Conservation (phyloP, 37 sponge, comb jelly and placozoan species). For the Eunapius fragilis region DNA sequence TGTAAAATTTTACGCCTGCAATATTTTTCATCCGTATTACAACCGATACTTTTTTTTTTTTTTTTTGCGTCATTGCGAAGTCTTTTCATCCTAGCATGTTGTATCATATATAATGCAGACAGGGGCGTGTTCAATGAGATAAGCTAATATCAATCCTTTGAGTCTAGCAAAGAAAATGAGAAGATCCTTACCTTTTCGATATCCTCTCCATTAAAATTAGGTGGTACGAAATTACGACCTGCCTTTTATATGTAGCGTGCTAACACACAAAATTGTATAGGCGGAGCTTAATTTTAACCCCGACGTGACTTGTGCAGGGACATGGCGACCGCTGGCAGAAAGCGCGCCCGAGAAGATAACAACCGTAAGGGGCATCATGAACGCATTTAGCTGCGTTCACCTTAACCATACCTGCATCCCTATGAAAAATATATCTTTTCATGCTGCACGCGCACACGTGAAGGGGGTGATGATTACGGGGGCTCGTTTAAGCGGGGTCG, state of each 20-base stretch:
- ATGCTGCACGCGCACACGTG: constrained; percentile 5
- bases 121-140: background rate
- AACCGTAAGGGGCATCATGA: constrained; percentile 10
- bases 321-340: background rate
- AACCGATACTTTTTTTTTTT: too few species aligned
- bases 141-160: background rate
- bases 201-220: background rate
- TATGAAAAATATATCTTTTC: constrained; percentile 3
- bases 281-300: background rate
- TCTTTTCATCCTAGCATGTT: too few species aligned
- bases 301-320: background rate
- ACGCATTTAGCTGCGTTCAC: background rate
- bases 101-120: too few species aligned
- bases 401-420: background rate
- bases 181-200: background rate
- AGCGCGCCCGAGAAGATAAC: constrained; percentile 40
- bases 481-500: constrained; percentile 47
- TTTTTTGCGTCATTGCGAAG: too few species aligned
- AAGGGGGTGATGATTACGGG: background rate
- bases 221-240: background rate
- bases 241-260: background rate
- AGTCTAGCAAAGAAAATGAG: background rate
- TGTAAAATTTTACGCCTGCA: too few species aligned
- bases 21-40: too few species aligned
- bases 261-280: background rate